Conservation (phyloP, 1,140 invertebrate genomes). For the Phocides pigmalion region DNA sequence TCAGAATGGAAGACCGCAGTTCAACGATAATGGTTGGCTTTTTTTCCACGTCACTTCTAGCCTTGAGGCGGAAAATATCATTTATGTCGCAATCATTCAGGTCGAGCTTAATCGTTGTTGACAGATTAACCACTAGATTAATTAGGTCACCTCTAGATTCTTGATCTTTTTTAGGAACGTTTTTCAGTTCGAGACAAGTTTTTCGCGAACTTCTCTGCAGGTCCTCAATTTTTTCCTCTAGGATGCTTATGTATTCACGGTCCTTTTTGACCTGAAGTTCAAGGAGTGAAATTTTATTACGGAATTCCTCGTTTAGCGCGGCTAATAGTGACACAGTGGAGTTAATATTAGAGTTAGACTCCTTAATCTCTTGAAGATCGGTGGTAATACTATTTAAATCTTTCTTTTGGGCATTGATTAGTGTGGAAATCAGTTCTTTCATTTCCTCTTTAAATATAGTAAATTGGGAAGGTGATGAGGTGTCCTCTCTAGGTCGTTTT, state of each 20-base stretch:
- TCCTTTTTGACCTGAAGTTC: not conserved
- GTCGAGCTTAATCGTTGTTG: constrained; percentile 14
- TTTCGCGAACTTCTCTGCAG: constrained; percentile 15
- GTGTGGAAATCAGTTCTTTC: not conserved
- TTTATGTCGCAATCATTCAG: constrained; percentile 1
- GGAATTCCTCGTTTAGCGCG: not conserved
- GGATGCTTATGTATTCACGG: not conserved
- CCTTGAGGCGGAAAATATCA: constrained; percentile 30
- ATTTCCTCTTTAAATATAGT: not conserved
- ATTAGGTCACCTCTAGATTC: constrained; percentile 28
- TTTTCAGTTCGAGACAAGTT: constrained; percentile 27
- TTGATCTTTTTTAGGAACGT: constrained; percentile 22
- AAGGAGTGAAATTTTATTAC: not conserved
- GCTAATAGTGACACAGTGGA: not conserved
- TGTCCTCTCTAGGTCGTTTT: not conserved
- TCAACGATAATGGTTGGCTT: constrained; percentile 31
- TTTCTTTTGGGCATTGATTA: not conserved
- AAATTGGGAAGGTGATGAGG: not conserved
- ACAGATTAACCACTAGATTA: constrained; percentile 15
- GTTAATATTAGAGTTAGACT: not conserved
- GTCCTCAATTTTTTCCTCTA: constrained; percentile 13
- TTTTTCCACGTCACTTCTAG: constrained; percentile 3
- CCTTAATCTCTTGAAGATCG: not conserved
- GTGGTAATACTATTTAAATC: not conserved
- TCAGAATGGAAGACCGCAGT: constrained; percentile 24